Conservation (phyloP, 30 jellyfish, hydroid and myxozoan genomes). For the Clytia hemisphaerica region DNA sequence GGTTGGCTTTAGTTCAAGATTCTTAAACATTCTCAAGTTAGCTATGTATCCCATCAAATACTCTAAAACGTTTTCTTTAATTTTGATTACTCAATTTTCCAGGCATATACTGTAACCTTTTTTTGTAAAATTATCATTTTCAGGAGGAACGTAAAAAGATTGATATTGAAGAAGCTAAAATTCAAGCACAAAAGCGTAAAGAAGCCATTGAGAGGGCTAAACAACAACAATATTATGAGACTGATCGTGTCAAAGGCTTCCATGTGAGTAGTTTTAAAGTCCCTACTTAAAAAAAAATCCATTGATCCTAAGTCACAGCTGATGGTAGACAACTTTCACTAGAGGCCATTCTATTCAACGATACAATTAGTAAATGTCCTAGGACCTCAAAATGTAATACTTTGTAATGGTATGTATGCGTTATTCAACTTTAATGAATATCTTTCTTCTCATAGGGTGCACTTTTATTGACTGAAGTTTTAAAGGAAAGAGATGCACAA, state of each 20-base stretch:
- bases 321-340: too few relatives aligned
- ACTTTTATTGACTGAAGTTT: conserved; percentile 70
- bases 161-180: conserved; percentile 84
- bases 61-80: too few relatives aligned
- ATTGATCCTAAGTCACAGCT: too few relatives aligned
- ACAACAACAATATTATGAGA: conserved; percentile 78
- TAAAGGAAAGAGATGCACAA: conserved; percentile 97
- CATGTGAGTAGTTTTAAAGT: conserved; percentile 95
- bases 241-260: conserved; percentile 93
- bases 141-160: conserved; percentile 63
- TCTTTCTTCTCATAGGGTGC: conserved; percentile 62
- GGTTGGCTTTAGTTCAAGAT: too few relatives aligned
- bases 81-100: too few relatives aligned
- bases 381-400: neutral
- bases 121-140: neutral
- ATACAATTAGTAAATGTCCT: neutral
- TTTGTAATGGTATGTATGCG: neutral
- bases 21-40: too few relatives aligned
- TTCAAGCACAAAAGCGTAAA: conserved; percentile 78
- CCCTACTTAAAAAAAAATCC: too few relatives aligned
- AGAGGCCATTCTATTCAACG: neutral
- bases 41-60: too few relatives aligned
- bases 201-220: conserved; percentile 92
- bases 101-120: too few relatives aligned
- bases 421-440: neutral